These are phyloP conservation scores for Sminthurides aquaticus DNA, from an alignment of 2,888 invertebrate genomes.

Conservation along the genomic window DNA sequence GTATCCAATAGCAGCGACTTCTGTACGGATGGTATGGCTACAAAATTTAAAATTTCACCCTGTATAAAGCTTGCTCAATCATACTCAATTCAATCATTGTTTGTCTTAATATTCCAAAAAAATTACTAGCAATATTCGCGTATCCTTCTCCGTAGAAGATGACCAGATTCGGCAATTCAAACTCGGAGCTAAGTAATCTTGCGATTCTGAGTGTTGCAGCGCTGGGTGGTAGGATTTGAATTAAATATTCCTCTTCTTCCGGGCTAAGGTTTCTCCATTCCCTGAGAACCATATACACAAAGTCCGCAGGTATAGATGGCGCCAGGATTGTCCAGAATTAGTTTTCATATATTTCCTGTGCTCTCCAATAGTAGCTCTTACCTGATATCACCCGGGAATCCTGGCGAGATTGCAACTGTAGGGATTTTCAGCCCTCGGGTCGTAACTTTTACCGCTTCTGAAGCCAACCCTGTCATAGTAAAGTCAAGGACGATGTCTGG, in stretches of 20 bases:
- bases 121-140: background rate
- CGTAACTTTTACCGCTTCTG: slow-evolving; percentile 77
- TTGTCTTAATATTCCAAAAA: too few species aligned
- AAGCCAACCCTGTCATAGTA: slow-evolving; percentile 69
- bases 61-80: too few species aligned
- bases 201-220: background rate
- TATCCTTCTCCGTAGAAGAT: background rate
- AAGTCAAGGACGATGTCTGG: slow-evolving; percentile 56
- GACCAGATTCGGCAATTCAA: background rate
- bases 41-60: too few species aligned
- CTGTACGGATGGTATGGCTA: background rate
- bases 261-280: background rate
- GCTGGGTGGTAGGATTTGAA: background rate
- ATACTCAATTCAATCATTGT: too few species aligned
- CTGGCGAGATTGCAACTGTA: slow-evolving; percentile 75
- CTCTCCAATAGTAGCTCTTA: too few species aligned
- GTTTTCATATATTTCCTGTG: too few species aligned
- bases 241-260: background rate
- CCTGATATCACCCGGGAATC: slow-evolving; percentile 67
- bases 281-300: background rate
- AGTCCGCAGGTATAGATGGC: too few species aligned
- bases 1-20: background rate
- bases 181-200: background rate
- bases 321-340: too few species aligned
- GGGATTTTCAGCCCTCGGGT: slow-evolving; percentile 70